A percentile compares a stretch with the other conserved stretches of the same genome.
Conservation (phyloP, 2,888 invertebrate species). For the Laspeyria flexula region DNA sequence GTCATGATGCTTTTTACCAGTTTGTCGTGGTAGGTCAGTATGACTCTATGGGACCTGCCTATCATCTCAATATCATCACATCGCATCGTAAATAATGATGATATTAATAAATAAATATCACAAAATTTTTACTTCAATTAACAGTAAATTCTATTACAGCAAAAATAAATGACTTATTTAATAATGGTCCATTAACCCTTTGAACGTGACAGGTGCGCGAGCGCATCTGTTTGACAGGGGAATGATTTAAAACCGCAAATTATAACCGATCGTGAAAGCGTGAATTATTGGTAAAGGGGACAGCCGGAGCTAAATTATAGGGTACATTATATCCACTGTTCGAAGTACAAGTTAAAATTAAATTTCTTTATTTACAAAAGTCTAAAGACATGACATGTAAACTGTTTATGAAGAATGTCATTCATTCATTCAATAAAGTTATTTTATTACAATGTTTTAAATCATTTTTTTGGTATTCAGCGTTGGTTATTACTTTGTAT, state of each 20-base stretch:
- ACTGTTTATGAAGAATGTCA: neutral
- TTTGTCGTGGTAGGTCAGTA: too few relatives aligned
- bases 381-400: neutral
- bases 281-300: slow-evolving; percentile 47
- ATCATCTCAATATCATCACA: too few relatives aligned
- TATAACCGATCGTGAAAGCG: slow-evolving; percentile 49
- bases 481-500: neutral
- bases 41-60: too few relatives aligned
- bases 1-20: too few relatives aligned
- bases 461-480: neutral
- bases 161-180: neutral
- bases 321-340: slow-evolving; percentile 11
- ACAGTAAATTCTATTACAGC: neutral
- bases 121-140: too few relatives aligned
- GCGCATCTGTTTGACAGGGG: slow-evolving; percentile 59
- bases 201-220: slow-evolving; percentile 52
- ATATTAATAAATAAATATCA: too few relatives aligned
- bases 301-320: slow-evolving; percentile 28
- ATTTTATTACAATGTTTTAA: neutral
- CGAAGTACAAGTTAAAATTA: neutral
- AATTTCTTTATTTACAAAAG: neutral
- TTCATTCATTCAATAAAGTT: neutral
- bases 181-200: slow-evolving; percentile 22
- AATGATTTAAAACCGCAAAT: slow-evolving; percentile 73
- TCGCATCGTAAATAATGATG: too few relatives aligned